Percentiles rank a stretch among this genome's conserved stretches.
Conservation (phyloP, 2,797 vertebrate genomes). For the Antrozous pallidus region DNA sequence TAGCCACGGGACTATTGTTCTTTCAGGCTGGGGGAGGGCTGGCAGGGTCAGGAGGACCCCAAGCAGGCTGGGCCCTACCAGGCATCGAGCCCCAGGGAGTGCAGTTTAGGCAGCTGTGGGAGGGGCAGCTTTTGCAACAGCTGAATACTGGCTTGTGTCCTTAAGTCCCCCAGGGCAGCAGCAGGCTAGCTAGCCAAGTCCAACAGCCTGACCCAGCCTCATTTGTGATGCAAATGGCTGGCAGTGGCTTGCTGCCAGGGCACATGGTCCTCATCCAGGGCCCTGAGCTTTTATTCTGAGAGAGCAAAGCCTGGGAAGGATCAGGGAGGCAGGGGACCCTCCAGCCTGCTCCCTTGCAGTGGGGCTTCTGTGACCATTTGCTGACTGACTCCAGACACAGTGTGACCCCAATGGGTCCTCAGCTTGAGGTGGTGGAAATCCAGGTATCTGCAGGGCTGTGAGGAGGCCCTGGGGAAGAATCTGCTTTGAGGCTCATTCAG, state of each 20-base stretch:
- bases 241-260: neutral
- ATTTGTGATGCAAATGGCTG: slow-evolving; percentile 77
- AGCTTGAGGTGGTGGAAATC: neutral
- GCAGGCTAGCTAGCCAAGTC: neutral
- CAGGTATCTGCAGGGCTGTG: neutral
- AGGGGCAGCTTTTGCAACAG: neutral
- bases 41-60: neutral
- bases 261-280: slow-evolving; percentile 16
- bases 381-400: too few species aligned
- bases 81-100: neutral
- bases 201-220: neutral
- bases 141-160: slow-evolving; percentile 33
- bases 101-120: neutral
- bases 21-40: neutral
- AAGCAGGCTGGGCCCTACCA: neutral
- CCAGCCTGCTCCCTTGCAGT: neutral
- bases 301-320: slow-evolving; percentile 22
- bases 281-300: slow-evolving; percentile 69
- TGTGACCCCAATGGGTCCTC: neutral
- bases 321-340: neutral
- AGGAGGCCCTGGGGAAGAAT: neutral
- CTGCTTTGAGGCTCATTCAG: neutral
- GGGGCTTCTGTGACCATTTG: neutral
- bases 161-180: neutral
- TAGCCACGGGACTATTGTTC: fast-evolving